Percentiles rank a stretch among this genome's conserved stretches.
Evolutionary conservation across 2,113 vertebrate genomes (phyloP).

Genomic region (Colius striatus): DNA sequence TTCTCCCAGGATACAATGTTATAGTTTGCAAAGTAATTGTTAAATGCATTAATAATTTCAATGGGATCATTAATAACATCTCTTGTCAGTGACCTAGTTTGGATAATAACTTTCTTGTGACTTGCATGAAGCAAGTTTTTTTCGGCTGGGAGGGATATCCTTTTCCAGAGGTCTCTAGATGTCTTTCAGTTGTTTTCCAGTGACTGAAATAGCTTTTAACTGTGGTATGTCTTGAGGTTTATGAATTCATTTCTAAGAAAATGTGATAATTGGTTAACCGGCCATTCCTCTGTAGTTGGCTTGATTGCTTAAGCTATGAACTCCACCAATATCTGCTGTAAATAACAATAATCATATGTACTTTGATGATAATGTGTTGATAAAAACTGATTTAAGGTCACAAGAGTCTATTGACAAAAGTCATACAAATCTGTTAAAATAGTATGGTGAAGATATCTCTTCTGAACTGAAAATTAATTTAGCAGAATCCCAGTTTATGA

Average conservation of each 20-base stretch:
- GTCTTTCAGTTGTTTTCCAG: slow-evolving; percentile 71
- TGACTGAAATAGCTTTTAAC: slow-evolving; percentile 68
- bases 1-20: slow-evolving; percentile 72
- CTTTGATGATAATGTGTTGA: slow-evolving; percentile 48
- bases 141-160: background rate
- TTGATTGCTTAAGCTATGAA: slow-evolving; percentile 64
- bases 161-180: slow-evolving; percentile 72
- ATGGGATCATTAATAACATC: slow-evolving; percentile 76
- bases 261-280: slow-evolving; percentile 74
- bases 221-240: slow-evolving; percentile 73
- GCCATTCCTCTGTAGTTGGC: slow-evolving; percentile 56
- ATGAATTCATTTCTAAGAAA: slow-evolving; percentile 74
- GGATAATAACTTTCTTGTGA: slow-evolving; percentile 81
- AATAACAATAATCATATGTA: slow-evolving; percentile 40
- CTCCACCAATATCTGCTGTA: slow-evolving; percentile 65
- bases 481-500: slow-evolving; percentile 48
- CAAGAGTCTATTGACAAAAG: slow-evolving; percentile 49
- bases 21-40: slow-evolving; percentile 68
- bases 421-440: slow-evolving; percentile 56
- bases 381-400: slow-evolving; percentile 56
- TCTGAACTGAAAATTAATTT: slow-evolving; percentile 37
- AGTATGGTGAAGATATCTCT: background rate
- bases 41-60: slow-evolving; percentile 77
- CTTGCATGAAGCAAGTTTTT: slow-evolving; percentile 68
- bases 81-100: slow-evolving; percentile 76